phyloP scores from a whole-genome alignment of 2,797 vertebrate genomes.

The Meriones psammophilus region DNA sequence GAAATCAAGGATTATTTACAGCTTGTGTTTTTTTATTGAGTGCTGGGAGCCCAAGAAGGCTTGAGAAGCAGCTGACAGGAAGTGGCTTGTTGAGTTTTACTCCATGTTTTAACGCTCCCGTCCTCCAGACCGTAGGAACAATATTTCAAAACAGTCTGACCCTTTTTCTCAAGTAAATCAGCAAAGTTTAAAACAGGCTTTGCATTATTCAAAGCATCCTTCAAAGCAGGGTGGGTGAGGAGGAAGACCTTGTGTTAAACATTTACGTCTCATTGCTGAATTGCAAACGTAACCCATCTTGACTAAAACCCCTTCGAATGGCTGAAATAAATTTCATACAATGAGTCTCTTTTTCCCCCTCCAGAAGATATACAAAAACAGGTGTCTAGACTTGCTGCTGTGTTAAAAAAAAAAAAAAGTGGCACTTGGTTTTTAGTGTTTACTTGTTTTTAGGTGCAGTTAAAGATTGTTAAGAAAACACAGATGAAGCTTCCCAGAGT shows the following conservation, averaged over 20 bases:
- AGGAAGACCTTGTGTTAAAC: conserved; percentile 82
- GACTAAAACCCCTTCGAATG: conserved; percentile 84
- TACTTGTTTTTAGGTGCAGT: conserved; percentile 85
- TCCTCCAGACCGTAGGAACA: conserved; percentile 74
- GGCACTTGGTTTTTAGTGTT: conserved; percentile 82
- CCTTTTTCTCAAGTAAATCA: conserved; percentile 80
- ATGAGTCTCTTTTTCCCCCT: conserved; percentile 81
- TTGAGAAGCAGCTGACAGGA: conserved; percentile 77
- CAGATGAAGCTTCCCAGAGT: conserved; percentile 13
- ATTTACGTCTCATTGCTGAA: conserved; percentile 84
- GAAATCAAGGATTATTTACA: conserved; percentile 79
- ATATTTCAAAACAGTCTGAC: conserved; percentile 83
- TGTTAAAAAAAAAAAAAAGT: neutral
- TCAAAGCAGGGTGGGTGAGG: conserved; percentile 44
- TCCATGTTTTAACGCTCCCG: conserved; percentile 82
- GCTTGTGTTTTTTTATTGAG: conserved; percentile 76
- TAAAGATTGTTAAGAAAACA: conserved; percentile 80
- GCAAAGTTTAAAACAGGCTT: conserved; percentile 82
- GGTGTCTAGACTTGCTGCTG: conserved; percentile 86
- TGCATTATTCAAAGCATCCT: conserved; percentile 83
- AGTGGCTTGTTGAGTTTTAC: conserved; percentile 74
- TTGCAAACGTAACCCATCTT: conserved; percentile 85
- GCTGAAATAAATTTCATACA: conserved; percentile 85
- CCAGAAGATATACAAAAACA: conserved; percentile 88
- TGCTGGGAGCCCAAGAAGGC: conserved; percentile 59